Percentiles rank a stretch among this genome's conserved stretches.
Evolutionary conservation across 2,113 vertebrate genomes (phyloP).

Genomic region (Pseudois nayaur): DNA sequence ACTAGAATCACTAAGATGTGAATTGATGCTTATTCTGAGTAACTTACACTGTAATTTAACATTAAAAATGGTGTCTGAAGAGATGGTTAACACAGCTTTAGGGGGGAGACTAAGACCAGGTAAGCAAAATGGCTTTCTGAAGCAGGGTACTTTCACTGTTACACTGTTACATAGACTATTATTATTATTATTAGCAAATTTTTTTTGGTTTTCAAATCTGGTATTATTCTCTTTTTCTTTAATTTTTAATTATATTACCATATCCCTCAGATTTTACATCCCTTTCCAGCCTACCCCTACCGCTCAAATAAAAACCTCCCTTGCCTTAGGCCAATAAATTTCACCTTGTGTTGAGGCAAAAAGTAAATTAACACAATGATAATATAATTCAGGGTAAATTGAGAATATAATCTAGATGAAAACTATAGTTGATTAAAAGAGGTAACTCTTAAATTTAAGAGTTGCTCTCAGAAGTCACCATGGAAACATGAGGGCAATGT

Average conservation of each 20-base stretch:
- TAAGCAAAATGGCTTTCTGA: constrained; percentile 35
- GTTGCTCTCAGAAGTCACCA: background rate
- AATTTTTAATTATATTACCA: background rate
- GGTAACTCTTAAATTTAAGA: background rate
- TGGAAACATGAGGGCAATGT: background rate
- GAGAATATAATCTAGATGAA: background rate
- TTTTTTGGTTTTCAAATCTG: constrained; percentile 17
- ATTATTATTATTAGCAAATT: background rate
- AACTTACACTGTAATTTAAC: constrained; percentile 53
- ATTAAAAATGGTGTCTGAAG: constrained; percentile 19
- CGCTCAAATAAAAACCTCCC: constrained; percentile 2
- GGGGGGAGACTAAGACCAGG: constrained; percentile 18
- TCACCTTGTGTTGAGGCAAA: constrained; percentile 1
- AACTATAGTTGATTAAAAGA: constrained; percentile 26
- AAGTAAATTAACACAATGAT: background rate
- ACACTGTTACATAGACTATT: background rate
- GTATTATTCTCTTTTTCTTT: constrained; percentile 18
- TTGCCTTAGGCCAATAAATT: constrained; percentile 38
- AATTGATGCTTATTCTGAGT: constrained; percentile 24
- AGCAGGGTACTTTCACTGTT: background rate
- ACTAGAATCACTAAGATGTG: constrained; percentile 34
- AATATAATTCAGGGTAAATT: background rate
- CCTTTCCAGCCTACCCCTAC: background rate
- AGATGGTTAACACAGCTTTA: constrained; percentile 9
- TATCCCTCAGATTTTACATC: background rate